Percentiles rank a stretch among this genome's conserved stretches.
phyloP scores from a whole-genome alignment of 1,140 invertebrate genomes.

The Cylas formicarius region DNA sequence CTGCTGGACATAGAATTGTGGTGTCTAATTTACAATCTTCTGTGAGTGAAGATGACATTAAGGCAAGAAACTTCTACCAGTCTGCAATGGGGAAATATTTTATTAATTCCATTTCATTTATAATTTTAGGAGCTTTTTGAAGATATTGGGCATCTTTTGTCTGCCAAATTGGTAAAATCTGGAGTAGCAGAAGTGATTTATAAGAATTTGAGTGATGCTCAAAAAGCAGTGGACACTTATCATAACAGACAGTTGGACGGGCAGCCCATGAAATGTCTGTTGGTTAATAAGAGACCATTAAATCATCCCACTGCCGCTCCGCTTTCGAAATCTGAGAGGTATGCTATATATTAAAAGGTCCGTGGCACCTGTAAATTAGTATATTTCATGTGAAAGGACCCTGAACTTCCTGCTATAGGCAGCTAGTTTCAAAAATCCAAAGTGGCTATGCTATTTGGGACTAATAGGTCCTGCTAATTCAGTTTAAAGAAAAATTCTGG shows the following conservation, averaged over 20 bases:
- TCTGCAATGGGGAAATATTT: no score
- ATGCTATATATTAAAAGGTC: slow-evolving; percentile 14
- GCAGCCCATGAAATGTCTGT: slow-evolving; percentile 72
- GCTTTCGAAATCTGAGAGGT: slow-evolving; percentile 32
- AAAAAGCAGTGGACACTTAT: slow-evolving; percentile 83
- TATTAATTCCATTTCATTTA: background rate
- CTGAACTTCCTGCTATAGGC: no score
- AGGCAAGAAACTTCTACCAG: slow-evolving; percentile 53
- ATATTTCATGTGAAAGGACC: background rate
- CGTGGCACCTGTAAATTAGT: background rate
- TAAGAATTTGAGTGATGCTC: slow-evolving; percentile 73
- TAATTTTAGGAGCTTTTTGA: slow-evolving; percentile 75
- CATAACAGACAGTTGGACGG: slow-evolving; percentile 85
- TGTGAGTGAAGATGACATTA: slow-evolving; percentile 83
- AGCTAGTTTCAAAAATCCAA: no score
- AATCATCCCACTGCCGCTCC: slow-evolving; percentile 51
- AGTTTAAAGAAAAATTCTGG: no score
- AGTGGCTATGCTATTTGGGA: no score
- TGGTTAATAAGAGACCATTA: slow-evolving; percentile 63
- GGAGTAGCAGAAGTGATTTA: slow-evolving; percentile 88
- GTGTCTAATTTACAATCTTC: slow-evolving; percentile 80
- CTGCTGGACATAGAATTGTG: slow-evolving; percentile 65
- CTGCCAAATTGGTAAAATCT: slow-evolving; percentile 73
- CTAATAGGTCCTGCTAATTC: no score
- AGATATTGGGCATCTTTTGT: slow-evolving; percentile 78